Evolutionary conservation across 2,113 vertebrate species (phyloP).

Genomic region (Xiphias gladius): DNA sequence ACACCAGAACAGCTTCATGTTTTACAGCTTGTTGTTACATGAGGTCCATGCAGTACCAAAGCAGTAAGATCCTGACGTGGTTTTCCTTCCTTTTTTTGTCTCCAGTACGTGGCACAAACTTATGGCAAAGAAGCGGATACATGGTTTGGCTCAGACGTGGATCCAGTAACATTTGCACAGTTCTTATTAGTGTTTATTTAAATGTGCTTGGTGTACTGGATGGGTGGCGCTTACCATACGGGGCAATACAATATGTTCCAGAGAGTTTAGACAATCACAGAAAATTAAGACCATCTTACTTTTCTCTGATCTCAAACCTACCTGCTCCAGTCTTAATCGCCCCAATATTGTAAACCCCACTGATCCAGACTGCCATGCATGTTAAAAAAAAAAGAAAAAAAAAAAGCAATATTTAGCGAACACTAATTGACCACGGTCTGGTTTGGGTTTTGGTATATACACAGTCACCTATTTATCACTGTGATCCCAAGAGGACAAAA

Average conservation of each 20-base stretch:
- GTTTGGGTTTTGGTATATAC: slow-evolving; percentile 65
- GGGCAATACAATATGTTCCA: slow-evolving; percentile 22
- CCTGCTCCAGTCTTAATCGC: slow-evolving; percentile 45
- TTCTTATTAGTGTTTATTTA: slow-evolving; percentile 21
- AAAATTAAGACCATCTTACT: not conserved
- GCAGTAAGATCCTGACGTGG: slow-evolving; percentile 64
- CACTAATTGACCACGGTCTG: slow-evolving; percentile 43
- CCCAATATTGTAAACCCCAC: slow-evolving; percentile 34
- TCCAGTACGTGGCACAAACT: slow-evolving; percentile 70
- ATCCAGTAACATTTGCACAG: slow-evolving; percentile 59
- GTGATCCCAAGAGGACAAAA: slow-evolving; percentile 20
- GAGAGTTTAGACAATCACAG: slow-evolving; percentile 48
- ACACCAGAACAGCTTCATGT: slow-evolving; percentile 54
- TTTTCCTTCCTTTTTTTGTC: slow-evolving; percentile 27
- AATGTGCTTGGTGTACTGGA: slow-evolving; percentile 43
- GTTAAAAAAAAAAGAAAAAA: slow-evolving; percentile 46
- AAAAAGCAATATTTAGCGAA: slow-evolving; percentile 49
- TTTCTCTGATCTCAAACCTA: slow-evolving; percentile 35
- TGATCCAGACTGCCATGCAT: slow-evolving; percentile 37
- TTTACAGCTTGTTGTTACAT: slow-evolving; percentile 61
- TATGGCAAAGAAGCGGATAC: slow-evolving; percentile 67
- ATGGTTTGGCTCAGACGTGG: slow-evolving; percentile 67
- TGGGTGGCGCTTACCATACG: slow-evolving; percentile 27
- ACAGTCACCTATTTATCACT: slow-evolving; percentile 26
- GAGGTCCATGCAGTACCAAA: slow-evolving; percentile 82